Evolutionary conservation across 2,888 invertebrate species (phyloP).

Genomic region (Calliphora vomitoria): DNA sequence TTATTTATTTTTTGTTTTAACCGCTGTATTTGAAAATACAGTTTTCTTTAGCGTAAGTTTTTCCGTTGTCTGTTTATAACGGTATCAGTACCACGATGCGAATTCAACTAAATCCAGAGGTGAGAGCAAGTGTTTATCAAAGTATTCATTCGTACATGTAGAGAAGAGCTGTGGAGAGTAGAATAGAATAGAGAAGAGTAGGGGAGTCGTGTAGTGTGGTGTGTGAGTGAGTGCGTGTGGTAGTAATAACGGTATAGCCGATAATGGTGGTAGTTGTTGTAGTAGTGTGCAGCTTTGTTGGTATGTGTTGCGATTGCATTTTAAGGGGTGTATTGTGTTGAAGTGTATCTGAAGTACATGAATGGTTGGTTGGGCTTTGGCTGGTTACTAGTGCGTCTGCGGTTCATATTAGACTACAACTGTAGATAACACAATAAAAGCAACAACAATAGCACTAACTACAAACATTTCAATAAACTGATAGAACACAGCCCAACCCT

Average conservation of each 20-base stretch:
- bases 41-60: constrained; percentile 32
- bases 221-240: constrained; percentile 16
- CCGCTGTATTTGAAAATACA: constrained; percentile 40
- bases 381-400: constrained; percentile 72
- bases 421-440: constrained; percentile 57
- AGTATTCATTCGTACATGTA: constrained; percentile 9
- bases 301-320: constrained; percentile 52
- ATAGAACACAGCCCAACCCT: constrained; percentile 68
- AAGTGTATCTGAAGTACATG: constrained; percentile 37
- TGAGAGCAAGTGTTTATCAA: constrained; percentile 71
- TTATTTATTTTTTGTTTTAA: constrained; percentile 1
- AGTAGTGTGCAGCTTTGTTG: constrained; percentile 25
- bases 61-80: constrained; percentile 67
- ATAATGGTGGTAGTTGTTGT: constrained; percentile 40
- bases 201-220: neutral
- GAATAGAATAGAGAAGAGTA: too few species aligned
- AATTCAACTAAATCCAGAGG: constrained; percentile 72
- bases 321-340: constrained; percentile 57
- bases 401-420: constrained; percentile 67
- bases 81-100: constrained; percentile 71
- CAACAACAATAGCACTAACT: neutral
- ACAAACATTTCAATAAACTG: constrained; percentile 4
- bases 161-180: neutral
- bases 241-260: constrained; percentile 49
- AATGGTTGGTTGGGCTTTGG: constrained; percentile 68